phyloP scores from a whole-genome alignment of 2,888 invertebrate genomes.

The Eupithecia subumbrata region DNA sequence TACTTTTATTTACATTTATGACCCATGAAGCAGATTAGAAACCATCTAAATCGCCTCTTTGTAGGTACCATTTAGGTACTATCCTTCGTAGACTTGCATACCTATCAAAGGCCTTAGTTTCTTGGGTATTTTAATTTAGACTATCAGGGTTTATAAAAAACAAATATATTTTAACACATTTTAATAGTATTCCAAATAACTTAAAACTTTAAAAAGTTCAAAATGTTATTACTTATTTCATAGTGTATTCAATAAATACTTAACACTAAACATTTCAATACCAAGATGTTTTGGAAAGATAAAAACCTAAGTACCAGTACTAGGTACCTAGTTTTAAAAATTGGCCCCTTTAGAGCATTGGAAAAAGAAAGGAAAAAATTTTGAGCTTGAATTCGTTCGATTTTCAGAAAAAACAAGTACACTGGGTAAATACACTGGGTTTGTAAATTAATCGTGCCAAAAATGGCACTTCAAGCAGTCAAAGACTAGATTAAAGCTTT shows the following conservation, averaged over 20 bases:
- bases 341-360: constrained; percentile 76
- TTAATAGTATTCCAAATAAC: constrained; percentile 79
- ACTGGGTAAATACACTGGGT: constrained; percentile 63
- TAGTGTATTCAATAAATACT: constrained; percentile 80
- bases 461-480: constrained; percentile 76
- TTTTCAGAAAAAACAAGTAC: constrained; percentile 47
- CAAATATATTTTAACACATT: constrained; percentile 66
- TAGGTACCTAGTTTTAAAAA: constrained; percentile 56
- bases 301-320: constrained; percentile 56
- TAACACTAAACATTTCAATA: constrained; percentile 70
- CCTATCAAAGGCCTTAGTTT: neutral
- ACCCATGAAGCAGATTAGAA: no score
- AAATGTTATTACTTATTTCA: constrained; percentile 66
- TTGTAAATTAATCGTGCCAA: constrained; percentile 60
- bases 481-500: constrained; percentile 83
- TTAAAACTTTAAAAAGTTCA: constrained; percentile 79
- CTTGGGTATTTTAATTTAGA: neutral
- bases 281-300: constrained; percentile 60
- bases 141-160: neutral
- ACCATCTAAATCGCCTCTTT: no score
- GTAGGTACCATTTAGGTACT: no score
- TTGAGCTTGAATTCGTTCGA: constrained; percentile 63
- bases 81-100: no score
- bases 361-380: constrained; percentile 51
- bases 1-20: no score